Conservation (phyloP, 2,888 invertebrate species). For the Pogonocherus hispidulus region DNA sequence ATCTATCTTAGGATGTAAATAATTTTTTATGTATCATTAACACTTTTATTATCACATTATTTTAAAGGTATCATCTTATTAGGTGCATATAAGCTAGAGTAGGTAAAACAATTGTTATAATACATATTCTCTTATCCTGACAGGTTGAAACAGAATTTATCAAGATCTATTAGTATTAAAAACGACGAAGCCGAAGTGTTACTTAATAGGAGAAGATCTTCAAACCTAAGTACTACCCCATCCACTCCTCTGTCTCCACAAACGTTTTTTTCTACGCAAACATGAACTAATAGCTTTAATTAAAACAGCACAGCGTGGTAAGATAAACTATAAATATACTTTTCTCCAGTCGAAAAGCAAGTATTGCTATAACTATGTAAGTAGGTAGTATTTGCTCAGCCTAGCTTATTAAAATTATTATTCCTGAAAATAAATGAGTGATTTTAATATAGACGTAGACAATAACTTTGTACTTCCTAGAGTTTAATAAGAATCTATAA, state of each 20-base stretch:
- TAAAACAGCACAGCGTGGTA: not conserved
- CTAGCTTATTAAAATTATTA: too few relatives aligned
- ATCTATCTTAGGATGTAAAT: too few relatives aligned
- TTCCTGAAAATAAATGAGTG: too few relatives aligned
- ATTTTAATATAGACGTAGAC: not conserved
- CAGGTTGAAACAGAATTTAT: slow-evolving; percentile 56
- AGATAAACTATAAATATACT: too few relatives aligned
- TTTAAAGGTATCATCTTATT: too few relatives aligned
- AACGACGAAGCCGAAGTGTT: slow-evolving; percentile 47
- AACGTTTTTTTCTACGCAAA: not conserved
- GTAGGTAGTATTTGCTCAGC: too few relatives aligned
- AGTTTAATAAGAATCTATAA: not conserved
- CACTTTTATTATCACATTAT: too few relatives aligned
- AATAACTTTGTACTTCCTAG: not conserved
- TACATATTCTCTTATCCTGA: slow-evolving; percentile 22
- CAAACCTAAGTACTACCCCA: slow-evolving; percentile 37
- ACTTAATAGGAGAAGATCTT: slow-evolving; percentile 44
- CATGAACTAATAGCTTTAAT: not conserved
- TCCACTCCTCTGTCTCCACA: slow-evolving; percentile 43
- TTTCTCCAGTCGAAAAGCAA: too few relatives aligned
- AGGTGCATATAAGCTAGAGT: too few relatives aligned
- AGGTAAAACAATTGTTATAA: not conserved
- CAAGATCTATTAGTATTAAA: slow-evolving; percentile 51
- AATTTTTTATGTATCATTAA: too few relatives aligned
- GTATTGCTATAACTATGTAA: too few relatives aligned